These are phyloP conservation scores for Elysia crispata DNA, from an alignment of 2,888 invertebrate species.

Conservation along the genomic window DNA sequence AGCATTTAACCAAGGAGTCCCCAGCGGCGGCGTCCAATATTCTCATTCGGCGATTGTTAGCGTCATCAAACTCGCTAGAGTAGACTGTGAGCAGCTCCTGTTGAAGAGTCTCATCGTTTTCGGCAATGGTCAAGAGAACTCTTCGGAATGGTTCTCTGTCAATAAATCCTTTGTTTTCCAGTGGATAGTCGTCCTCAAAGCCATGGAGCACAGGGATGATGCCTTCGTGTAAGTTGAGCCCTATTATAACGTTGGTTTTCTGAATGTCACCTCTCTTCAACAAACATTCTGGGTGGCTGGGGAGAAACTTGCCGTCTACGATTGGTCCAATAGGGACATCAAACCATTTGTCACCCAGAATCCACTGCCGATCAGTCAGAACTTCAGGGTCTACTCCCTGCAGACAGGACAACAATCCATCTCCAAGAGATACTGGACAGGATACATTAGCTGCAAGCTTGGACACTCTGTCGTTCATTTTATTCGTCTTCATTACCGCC, in stretches of 20 bases:
- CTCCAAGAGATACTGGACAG: constrained; percentile 3
- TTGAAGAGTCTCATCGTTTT: neutral
- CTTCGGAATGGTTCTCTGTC: constrained; percentile 48
- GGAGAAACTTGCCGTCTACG: constrained; percentile 91
- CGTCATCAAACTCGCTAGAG: constrained; percentile 91
- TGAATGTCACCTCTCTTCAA: constrained; percentile 94
- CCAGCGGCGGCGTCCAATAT: constrained; percentile 82
- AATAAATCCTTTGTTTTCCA: constrained; percentile 47
- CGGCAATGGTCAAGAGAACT: neutral
- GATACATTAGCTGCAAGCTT: neutral
- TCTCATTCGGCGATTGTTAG: too few species aligned
- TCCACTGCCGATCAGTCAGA: neutral
- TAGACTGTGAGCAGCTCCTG: constrained; percentile 84
- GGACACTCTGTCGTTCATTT: constrained; percentile 59
- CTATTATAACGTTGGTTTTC: constrained; percentile 93
- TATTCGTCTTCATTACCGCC: constrained; percentile 63
- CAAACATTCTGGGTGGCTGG: constrained; percentile 90
- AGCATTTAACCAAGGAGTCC: constrained; percentile 96
- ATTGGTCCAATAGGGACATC: constrained; percentile 90
- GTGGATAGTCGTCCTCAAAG: constrained; percentile 83
- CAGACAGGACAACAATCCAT: neutral
- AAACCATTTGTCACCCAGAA: neutral
- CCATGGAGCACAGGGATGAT: constrained; percentile 95
- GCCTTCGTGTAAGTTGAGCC: constrained; percentile 96
- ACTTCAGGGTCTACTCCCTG: neutral